A percentile compares a stretch with the other conserved stretches of the same genome.
These are phyloP conservation scores for Pimpla rufipes DNA, from an alignment of 2,888 invertebrate genomes.

Conservation along the genomic window DNA sequence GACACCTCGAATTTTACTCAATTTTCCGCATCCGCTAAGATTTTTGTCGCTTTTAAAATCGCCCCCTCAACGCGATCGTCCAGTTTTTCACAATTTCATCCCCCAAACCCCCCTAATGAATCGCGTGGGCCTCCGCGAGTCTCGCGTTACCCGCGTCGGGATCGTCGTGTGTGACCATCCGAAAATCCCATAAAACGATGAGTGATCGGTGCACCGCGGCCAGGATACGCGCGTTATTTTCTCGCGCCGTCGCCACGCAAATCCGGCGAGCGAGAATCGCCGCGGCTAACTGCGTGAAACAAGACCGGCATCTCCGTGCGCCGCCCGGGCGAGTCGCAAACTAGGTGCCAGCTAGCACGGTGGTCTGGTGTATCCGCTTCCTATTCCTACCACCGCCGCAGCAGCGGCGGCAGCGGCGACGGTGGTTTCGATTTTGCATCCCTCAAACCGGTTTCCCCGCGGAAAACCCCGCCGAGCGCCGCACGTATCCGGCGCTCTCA, in stretches of 20 bases:
- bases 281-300: slow-evolving; percentile 62
- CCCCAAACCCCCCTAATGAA: slow-evolving; percentile 38
- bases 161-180: slow-evolving; percentile 30
- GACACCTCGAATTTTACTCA: too few relatives aligned
- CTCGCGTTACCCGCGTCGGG: slow-evolving; percentile 37
- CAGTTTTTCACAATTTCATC: slow-evolving; percentile 32
- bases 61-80: not conserved
- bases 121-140: slow-evolving; percentile 29
- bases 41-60: too few relatives aligned
- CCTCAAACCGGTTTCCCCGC: slow-evolving; percentile 70
- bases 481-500: slow-evolving; percentile 45
- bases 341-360: slow-evolving; percentile 27
- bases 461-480: slow-evolving; percentile 40
- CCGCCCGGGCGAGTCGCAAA: not conserved
- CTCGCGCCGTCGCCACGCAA: slow-evolving; percentile 45
- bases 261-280: slow-evolving; percentile 56
- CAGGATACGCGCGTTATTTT: slow-evolving; percentile 50
- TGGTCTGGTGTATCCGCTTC: slow-evolving; percentile 39
- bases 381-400: slow-evolving; percentile 29
- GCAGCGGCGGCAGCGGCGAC: slow-evolving; percentile 72
- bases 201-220: slow-evolving; percentile 60
- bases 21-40: too few relatives aligned
- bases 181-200: slow-evolving; percentile 68
- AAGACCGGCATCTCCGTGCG: slow-evolving; percentile 20
- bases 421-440: slow-evolving; percentile 79